A percentile compares a stretch with the other conserved stretches of the same genome.
These are phyloP conservation scores for Microctenopoma lineatum DNA, from an alignment of 2,797 vertebrate genomes.

Conservation along the genomic window DNA sequence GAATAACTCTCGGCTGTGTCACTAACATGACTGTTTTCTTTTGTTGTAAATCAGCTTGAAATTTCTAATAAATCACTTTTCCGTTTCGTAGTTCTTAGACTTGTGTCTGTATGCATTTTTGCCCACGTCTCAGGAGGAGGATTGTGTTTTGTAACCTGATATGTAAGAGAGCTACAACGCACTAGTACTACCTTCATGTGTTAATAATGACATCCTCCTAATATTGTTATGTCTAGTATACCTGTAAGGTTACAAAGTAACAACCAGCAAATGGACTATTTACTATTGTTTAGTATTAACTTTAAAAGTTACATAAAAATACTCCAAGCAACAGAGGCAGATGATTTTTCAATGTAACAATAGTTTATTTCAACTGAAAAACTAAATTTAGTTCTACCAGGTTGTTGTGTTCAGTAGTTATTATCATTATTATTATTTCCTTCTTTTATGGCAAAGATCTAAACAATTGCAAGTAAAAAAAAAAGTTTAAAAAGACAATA, in stretches of 20 bases:
- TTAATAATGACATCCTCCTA: conserved; percentile 15
- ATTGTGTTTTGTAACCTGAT: conserved; percentile 44
- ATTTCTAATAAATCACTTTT: conserved; percentile 78
- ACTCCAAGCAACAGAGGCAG: conserved; percentile 41
- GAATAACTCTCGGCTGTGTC: conserved; percentile 50
- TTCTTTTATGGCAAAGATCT: conserved; percentile 89
- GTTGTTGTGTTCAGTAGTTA: conserved; percentile 92
- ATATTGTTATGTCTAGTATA: background rate
- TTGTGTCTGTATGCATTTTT: conserved; percentile 34
- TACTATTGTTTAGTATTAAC: background rate
- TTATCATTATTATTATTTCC: conserved; percentile 77
- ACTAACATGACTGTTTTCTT: conserved; percentile 63
- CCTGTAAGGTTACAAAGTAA: background rate
- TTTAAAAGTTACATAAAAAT: background rate
- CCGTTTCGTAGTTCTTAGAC: conserved; percentile 47
- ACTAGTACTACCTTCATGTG: conserved; percentile 14
- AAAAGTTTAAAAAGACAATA: conserved; percentile 81
- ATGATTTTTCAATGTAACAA: conserved; percentile 81
- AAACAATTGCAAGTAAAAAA: conserved; percentile 82
- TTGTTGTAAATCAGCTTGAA: conserved; percentile 72
- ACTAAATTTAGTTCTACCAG: conserved; percentile 93
- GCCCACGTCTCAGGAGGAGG: conserved; percentile 15
- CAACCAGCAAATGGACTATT: background rate
- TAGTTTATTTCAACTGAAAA: conserved; percentile 94
- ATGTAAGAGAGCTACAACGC: conserved; percentile 18